Evolutionary conservation across 2,888 invertebrate species (phyloP).

Genomic region (Tachina lurida): DNA sequence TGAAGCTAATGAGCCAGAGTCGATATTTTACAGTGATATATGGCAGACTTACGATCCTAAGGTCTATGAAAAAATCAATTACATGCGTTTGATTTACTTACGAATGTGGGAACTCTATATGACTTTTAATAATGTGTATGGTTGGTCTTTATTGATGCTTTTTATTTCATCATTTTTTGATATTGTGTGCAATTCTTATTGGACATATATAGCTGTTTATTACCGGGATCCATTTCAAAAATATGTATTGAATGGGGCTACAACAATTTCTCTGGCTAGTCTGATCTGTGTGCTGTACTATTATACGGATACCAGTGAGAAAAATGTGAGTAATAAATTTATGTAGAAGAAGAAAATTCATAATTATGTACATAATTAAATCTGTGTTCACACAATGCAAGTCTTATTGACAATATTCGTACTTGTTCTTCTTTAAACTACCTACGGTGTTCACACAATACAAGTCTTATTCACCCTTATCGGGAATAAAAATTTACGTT

Average conservation of each 20-base stretch:
- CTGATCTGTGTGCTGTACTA: slow-evolving; percentile 75
- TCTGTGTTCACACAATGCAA: neutral
- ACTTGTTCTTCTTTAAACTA: no score
- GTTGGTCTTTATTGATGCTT: slow-evolving; percentile 70
- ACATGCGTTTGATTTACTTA: slow-evolving; percentile 70
- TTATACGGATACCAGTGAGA: slow-evolving; percentile 75
- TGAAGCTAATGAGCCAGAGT: slow-evolving; percentile 42
- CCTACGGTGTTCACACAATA: no score
- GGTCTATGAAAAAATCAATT: slow-evolving; percentile 73
- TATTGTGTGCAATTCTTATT: slow-evolving; percentile 72
- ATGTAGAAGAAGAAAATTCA: neutral
- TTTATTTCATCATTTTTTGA: slow-evolving; percentile 71
- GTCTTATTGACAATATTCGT: neutral
- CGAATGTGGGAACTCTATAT: slow-evolving; percentile 66
- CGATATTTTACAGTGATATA: slow-evolving; percentile 44
- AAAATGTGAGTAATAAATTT: slow-evolving; percentile 76
- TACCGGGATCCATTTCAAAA: slow-evolving; percentile 45
- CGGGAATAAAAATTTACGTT: no score
- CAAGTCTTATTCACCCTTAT: no score
- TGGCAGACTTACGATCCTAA: slow-evolving; percentile 64
- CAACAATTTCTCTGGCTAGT: slow-evolving; percentile 72
- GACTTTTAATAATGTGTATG: slow-evolving; percentile 64
- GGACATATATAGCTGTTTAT: slow-evolving; percentile 57
- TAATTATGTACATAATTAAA: no score
- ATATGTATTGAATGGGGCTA: slow-evolving; percentile 74